phyloP scores from a whole-genome alignment of 2,113 vertebrate species.

The Aegotheles bennettii region DNA sequence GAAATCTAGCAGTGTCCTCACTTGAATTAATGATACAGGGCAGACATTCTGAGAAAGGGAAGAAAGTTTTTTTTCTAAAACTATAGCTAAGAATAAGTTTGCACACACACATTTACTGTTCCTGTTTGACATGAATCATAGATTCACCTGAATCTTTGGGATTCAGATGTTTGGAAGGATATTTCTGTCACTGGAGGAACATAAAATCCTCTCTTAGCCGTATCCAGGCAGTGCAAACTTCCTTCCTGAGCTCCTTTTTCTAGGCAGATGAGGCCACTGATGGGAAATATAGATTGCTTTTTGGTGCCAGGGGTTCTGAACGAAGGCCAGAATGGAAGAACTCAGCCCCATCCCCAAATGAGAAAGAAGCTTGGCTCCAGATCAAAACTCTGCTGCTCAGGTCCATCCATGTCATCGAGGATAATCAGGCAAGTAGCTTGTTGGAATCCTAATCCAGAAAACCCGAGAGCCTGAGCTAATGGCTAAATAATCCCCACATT shows the following conservation, averaged over 20 bases:
- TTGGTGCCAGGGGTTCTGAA: not conserved
- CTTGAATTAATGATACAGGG: not conserved
- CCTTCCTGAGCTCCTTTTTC: not conserved
- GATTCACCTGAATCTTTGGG: not conserved
- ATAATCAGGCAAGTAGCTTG: constrained; percentile 19
- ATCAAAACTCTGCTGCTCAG: not conserved
- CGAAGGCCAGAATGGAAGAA: not conserved
- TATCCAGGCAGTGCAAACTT: not conserved
- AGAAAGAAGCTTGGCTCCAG: not conserved
- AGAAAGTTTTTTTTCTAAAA: not conserved
- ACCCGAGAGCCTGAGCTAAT: not conserved
- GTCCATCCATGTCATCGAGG: not conserved
- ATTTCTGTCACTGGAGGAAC: not conserved
- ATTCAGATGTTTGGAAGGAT: not conserved
- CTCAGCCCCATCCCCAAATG: not conserved
- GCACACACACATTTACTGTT: not conserved
- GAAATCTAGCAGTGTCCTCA: not conserved
- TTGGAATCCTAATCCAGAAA: constrained; percentile 35
- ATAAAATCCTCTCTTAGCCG: not conserved
- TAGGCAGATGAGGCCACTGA: not conserved
- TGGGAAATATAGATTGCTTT: not conserved
- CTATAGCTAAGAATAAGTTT: not conserved
- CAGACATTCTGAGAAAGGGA: not conserved
- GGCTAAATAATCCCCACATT: constrained; percentile 27
- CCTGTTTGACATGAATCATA: not conserved